Evolutionary conservation across 1,140 invertebrate genomes (phyloP).

Genomic region (Aporrectodea caliginosa): DNA sequence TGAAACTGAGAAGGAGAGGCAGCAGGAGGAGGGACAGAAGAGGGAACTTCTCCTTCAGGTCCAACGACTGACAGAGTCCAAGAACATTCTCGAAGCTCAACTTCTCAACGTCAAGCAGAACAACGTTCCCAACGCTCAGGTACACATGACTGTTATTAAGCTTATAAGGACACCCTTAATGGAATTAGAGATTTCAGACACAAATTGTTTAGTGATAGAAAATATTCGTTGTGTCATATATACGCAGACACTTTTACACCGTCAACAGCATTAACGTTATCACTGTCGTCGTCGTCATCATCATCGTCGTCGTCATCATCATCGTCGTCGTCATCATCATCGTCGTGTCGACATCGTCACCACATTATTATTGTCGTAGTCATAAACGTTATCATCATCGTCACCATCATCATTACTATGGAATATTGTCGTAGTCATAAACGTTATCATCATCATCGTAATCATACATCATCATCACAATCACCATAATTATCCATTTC

Average conservation of each 20-base stretch:
- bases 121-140: neutral
- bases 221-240: too few species aligned
- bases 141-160: neutral
- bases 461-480: too few species aligned
- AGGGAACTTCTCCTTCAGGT: neutral
- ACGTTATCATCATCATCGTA: neutral
- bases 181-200: neutral
- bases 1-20: neutral
- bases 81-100: neutral
- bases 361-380: neutral
- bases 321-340: neutral
- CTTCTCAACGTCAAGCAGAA: neutral
- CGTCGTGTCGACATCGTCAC: too few species aligned
- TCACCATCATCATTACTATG: neutral
- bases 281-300: neutral
- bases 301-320: neutral
- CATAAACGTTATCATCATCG: neutral
- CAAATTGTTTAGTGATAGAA: neutral
- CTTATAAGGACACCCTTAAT: neutral
- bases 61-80: neutral
- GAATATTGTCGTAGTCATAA: neutral
- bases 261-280: too few species aligned
- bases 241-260: too few species aligned
- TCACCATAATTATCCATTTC: too few species aligned
- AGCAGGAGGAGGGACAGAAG: neutral